Conservation (phyloP, 2,113 vertebrate species). For the Channa argus region DNA sequence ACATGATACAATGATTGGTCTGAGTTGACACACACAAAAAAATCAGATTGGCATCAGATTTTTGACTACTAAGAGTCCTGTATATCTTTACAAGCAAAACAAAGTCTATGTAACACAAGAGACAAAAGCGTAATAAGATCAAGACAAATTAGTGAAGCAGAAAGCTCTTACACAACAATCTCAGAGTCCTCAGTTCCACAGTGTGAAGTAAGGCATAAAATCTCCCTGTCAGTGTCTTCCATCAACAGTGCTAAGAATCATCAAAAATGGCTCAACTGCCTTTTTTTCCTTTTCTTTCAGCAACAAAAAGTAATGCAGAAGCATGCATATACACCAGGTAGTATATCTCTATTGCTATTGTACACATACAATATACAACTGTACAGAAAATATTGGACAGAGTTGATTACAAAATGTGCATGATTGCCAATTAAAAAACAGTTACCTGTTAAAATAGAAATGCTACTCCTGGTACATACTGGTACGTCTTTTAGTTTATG, state of each 20-base stretch:
- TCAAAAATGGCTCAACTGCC: constrained; percentile 39
- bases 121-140: constrained; percentile 24
- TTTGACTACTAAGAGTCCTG: constrained; percentile 33
- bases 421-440: constrained; percentile 62
- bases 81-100: constrained; percentile 46
- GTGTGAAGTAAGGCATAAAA: constrained; percentile 65
- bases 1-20: constrained; percentile 64
- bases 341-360: constrained; percentile 70
- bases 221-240: constrained; percentile 44
- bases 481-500: constrained; percentile 66
- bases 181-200: constrained; percentile 54
- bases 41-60: constrained; percentile 44
- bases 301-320: constrained; percentile 45
- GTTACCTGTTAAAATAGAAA: constrained; percentile 63
- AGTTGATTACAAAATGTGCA: constrained; percentile 68
- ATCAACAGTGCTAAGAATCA: constrained; percentile 49
- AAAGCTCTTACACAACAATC: constrained; percentile 24
- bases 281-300: constrained; percentile 21
- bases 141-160: constrained; percentile 35
- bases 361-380: constrained; percentile 72
- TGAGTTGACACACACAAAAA: constrained; percentile 16
- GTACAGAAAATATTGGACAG: constrained; percentile 61
- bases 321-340: constrained; percentile 76
- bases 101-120: constrained; percentile 34
- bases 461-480: constrained; percentile 33